Evolutionary conservation across 2,797 vertebrate genomes (phyloP).

Genomic region (Gephyroberyx darwinii): DNA sequence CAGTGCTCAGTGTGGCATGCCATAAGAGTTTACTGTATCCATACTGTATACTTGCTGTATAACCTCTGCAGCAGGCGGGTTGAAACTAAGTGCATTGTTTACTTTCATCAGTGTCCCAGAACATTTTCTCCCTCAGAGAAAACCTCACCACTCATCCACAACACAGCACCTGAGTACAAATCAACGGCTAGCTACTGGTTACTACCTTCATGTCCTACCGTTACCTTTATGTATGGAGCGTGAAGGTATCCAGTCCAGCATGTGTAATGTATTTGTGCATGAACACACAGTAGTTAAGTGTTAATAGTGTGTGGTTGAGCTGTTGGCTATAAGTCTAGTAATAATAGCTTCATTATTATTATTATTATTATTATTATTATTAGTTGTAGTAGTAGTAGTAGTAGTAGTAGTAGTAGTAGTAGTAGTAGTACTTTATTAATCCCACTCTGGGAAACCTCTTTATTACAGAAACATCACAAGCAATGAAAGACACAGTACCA

Average conservation of each 20-base stretch:
- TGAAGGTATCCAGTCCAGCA: slow-evolving; percentile 15
- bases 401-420: too few relatives aligned
- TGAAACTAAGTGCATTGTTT: slow-evolving; percentile 36
- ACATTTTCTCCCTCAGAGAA: slow-evolving; percentile 34
- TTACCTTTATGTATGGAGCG: neutral
- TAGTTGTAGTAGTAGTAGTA: too few relatives aligned
- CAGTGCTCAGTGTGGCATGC: neutral
- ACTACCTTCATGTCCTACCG: slow-evolving; percentile 18
- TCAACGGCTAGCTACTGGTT: slow-evolving; percentile 35
- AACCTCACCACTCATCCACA: slow-evolving; percentile 60
- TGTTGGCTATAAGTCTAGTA: slow-evolving; percentile 10
- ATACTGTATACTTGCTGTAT: neutral
- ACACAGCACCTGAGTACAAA: slow-evolving; percentile 42
- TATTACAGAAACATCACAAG: too few relatives aligned
- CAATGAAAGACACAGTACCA: too few relatives aligned
- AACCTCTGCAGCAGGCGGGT: neutral
- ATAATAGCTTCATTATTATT: too few relatives aligned
- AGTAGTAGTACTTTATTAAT: too few relatives aligned
- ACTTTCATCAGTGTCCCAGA: slow-evolving; percentile 37
- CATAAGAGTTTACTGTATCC: neutral
- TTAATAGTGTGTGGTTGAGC: slow-evolving; percentile 9
- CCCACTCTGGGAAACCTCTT: too few relatives aligned
- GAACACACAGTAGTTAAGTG: slow-evolving; percentile 8
- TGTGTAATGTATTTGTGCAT: neutral
- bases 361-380: too few relatives aligned